Base-by-base conservation (phyloP, 1,140 invertebrate species). In the Metopolophium dirhodum region DNA sequence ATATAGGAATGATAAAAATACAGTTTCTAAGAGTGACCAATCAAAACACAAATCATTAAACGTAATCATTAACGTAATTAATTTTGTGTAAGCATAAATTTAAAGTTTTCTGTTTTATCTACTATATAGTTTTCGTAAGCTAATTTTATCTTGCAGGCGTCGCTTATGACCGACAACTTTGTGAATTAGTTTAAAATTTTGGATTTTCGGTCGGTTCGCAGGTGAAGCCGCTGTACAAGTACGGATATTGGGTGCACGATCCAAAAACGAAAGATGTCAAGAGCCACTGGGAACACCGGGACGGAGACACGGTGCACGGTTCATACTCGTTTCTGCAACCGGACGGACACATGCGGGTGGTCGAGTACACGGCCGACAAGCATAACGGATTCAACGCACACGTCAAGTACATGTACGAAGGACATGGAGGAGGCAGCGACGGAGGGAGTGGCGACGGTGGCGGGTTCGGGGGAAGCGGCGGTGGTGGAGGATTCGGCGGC, bases 201-300 rank as follows among this genome's bases (percentile, higher is more conserved):
- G 30, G 14, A 77, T 18, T 89, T 57, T 54, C 23, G 88, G 7
- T 88, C 2, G 6, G 22, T 61, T 57, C 91, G 14, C 93, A 94
- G 94, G 95, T 93, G 23, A 94, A 95, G 85, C 95, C 95, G 18
- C 95, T 95, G 35, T 96, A 96, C 94, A 95, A 95, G 54, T 96
- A 95, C 94, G 96, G 96, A 90, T 96, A 96, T 94, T 95, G 95
- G 23, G 96, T 96, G 7, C 95, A 96, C 94, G 96, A 96, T 93
- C 95, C 95, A 8, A 94, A 95, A 68, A 96, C 96, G 1, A 95
- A 95, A 68, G 96, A 96, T 95, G 95, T 95, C 47, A 96, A 96
- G 93, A 95, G 94, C 45, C 95, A 96, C 93, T 95, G 95, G 95
- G 96, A 96, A 94, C 94, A 95, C 41, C 95, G 95, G 85, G 95